Evolutionary conservation across 2,797 vertebrate genomes (phyloP).

Genomic region (Melanotaenia pygmaea): DNA sequence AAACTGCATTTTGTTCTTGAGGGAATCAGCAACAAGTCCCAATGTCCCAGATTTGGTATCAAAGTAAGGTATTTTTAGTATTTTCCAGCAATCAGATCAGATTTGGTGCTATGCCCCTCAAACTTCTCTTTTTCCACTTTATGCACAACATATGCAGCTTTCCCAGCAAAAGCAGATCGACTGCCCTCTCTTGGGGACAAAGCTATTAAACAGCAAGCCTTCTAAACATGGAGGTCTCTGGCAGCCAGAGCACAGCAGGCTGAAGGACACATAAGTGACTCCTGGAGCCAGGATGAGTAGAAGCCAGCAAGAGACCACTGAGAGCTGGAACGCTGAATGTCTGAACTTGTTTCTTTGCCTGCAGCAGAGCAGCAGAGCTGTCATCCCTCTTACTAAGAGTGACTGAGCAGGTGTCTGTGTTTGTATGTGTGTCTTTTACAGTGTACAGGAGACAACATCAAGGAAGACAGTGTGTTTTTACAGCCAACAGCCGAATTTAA

Average conservation of each 20-base stretch:
- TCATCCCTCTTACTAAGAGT: slow-evolving; percentile 59
- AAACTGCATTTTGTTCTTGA: slow-evolving; percentile 34
- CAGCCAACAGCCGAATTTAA: slow-evolving; percentile 31
- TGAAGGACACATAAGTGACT: slow-evolving; percentile 48
- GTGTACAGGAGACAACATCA: slow-evolving; percentile 29
- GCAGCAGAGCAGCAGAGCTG: slow-evolving; percentile 62
- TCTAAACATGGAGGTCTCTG: slow-evolving; percentile 73
- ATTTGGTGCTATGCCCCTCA: slow-evolving; percentile 4
- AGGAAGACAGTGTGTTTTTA: slow-evolving; percentile 26
- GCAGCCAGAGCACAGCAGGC: slow-evolving; percentile 52
- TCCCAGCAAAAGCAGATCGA: slow-evolving; percentile 49
- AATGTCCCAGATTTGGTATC: slow-evolving; percentile 55
- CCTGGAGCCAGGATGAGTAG: slow-evolving; percentile 60
- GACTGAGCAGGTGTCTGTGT: slow-evolving; percentile 47
- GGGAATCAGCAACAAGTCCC: slow-evolving; percentile 51
- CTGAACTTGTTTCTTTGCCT: slow-evolving; percentile 63
- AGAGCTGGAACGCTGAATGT: slow-evolving; percentile 49
- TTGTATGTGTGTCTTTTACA: slow-evolving; percentile 23
- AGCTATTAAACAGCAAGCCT: slow-evolving; percentile 66
- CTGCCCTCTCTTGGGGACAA: slow-evolving; percentile 59
- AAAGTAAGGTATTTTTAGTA: slow-evolving; percentile 67
- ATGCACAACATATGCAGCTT: slow-evolving; percentile 35
- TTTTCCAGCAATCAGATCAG: slow-evolving; percentile 25
- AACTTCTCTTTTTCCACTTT: slow-evolving; percentile 27
- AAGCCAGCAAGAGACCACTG: slow-evolving; percentile 50